A percentile compares a stretch with the other conserved stretches of the same genome.
phyloP scores from a whole-genome alignment of 1,140 invertebrate genomes.

The Whitmania pigra region DNA sequence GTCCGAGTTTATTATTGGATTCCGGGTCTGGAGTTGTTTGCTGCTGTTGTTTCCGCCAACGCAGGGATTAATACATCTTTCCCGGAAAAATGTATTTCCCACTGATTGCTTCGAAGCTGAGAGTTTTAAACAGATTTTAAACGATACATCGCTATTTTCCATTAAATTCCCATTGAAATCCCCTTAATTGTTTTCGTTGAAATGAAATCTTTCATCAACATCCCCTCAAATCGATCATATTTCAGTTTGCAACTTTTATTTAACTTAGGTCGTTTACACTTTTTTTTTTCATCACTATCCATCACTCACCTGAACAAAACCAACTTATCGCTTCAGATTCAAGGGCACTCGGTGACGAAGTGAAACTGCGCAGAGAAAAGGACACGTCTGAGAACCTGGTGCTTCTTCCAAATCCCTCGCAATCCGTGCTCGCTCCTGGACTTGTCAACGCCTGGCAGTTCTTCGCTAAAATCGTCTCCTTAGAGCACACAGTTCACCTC shows the following conservation, averaged over 20 bases:
- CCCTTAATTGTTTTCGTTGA: neutral
- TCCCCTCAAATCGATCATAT: neutral
- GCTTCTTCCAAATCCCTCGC: constrained; percentile 22
- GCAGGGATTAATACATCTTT: too few relatives aligned
- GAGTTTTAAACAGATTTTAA: too few relatives aligned
- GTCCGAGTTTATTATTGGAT: too few relatives aligned
- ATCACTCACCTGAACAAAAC: neutral
- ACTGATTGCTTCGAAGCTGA: too few relatives aligned
- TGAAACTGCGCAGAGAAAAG: constrained; percentile 17
- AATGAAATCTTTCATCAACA: neutral
- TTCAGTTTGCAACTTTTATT: neutral
- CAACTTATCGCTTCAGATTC: constrained; percentile 7
- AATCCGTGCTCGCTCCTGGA: constrained; percentile 14
- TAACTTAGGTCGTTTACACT: neutral
- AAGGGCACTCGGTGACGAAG: constrained; percentile 22
- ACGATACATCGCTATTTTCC: too few relatives aligned
- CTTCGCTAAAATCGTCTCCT: constrained; percentile 25
- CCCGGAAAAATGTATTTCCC: too few relatives aligned
- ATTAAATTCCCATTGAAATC: too few relatives aligned
- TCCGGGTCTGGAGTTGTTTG: too few relatives aligned
- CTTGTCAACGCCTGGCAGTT: constrained; percentile 19
- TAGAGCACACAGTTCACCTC: constrained; percentile 19
- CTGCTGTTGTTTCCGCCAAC: too few relatives aligned
- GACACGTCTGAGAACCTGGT: constrained; percentile 16
- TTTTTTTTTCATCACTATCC: neutral